A percentile compares a stretch with the other conserved stretches of the same genome.
Evolutionary conservation across 2,888 invertebrate species (phyloP).

Genomic region (Drosophila falleni): DNA sequence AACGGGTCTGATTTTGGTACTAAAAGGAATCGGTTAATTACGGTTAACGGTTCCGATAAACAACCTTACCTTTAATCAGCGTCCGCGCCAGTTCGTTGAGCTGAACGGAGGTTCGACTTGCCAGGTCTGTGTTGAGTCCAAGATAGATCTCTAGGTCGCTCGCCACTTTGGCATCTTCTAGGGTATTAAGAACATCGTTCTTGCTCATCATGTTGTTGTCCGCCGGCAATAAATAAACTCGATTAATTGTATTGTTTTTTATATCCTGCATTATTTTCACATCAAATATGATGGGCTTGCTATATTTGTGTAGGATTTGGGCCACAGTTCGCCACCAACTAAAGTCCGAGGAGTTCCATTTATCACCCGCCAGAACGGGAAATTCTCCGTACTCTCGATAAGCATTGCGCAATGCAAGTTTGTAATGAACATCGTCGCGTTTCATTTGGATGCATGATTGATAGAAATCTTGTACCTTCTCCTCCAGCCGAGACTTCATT

Average conservation of each 20-base stretch:
- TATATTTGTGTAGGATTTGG: constrained; percentile 73
- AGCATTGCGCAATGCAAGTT: constrained; percentile 55
- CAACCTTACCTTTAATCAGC: constrained; percentile 28
- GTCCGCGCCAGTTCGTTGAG: constrained; percentile 59
- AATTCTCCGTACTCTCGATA: constrained; percentile 69
- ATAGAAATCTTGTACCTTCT: constrained; percentile 76
- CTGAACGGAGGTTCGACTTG: constrained; percentile 55
- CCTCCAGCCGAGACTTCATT: constrained; percentile 49
- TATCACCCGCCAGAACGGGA: constrained; percentile 59
- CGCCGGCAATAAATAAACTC: constrained; percentile 71
- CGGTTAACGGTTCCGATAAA: too few relatives aligned
- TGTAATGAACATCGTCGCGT: constrained; percentile 58
- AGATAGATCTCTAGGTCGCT: constrained; percentile 60
- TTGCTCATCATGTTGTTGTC: constrained; percentile 14
- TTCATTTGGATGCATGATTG: constrained; percentile 66
- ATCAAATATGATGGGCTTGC: constrained; percentile 70
- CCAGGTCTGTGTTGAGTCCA: constrained; percentile 49
- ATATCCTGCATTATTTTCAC: constrained; percentile 74
- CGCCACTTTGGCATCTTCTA: constrained; percentile 14
- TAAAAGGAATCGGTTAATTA: too few relatives aligned
- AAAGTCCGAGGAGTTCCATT: constrained; percentile 65
- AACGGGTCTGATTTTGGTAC: too few relatives aligned
- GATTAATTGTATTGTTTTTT: constrained; percentile 62
- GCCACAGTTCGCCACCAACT: constrained; percentile 79
- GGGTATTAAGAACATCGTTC: not conserved